phyloP scores from a whole-genome alignment of 1,140 invertebrate genomes.

The Sminthurides bifidus region DNA sequence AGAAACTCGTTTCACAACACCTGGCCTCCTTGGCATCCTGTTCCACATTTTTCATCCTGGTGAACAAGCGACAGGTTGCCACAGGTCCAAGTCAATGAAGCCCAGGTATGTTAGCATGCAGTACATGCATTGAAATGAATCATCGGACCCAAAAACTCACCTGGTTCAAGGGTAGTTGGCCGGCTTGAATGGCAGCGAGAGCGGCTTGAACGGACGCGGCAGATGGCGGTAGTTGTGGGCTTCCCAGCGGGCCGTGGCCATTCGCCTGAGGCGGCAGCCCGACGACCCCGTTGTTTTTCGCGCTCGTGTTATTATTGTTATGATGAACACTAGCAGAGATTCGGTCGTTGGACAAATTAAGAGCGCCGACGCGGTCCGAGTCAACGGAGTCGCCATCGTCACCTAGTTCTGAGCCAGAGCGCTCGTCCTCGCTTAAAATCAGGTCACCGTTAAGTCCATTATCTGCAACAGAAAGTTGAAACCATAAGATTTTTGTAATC shows the following conservation, averaged over 20 bases:
- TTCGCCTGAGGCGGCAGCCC: constrained; percentile 39
- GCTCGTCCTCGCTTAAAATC: constrained; percentile 43
- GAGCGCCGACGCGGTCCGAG: constrained; percentile 43
- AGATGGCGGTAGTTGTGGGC: constrained; percentile 20
- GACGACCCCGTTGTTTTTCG: constrained; percentile 42
- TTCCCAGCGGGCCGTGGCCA: constrained; percentile 31
- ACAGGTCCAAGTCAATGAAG: no score
- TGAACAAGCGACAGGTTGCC: no score
- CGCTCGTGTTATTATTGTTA: constrained; percentile 30
- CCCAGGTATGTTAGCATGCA: no score
- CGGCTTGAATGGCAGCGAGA: constrained; percentile 49
- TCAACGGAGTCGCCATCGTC: constrained; percentile 46
- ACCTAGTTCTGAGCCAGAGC: constrained; percentile 41
- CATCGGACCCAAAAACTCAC: constrained; percentile 30
- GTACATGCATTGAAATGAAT: no score
- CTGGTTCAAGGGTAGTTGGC: constrained; percentile 46
- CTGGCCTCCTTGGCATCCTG: no score
- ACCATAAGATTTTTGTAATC: no score
- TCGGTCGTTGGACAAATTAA: constrained; percentile 39
- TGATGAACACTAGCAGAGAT: constrained; percentile 8
- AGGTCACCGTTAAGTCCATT: constrained; percentile 44
- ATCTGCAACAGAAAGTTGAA: constrained; percentile 38
- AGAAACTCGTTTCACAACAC: no score
- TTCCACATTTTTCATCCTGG: no score
- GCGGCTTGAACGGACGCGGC: constrained; percentile 44